Evolutionary conservation across 1,140 invertebrate genomes (phyloP).

Genomic region (Drosophila simulans): DNA sequence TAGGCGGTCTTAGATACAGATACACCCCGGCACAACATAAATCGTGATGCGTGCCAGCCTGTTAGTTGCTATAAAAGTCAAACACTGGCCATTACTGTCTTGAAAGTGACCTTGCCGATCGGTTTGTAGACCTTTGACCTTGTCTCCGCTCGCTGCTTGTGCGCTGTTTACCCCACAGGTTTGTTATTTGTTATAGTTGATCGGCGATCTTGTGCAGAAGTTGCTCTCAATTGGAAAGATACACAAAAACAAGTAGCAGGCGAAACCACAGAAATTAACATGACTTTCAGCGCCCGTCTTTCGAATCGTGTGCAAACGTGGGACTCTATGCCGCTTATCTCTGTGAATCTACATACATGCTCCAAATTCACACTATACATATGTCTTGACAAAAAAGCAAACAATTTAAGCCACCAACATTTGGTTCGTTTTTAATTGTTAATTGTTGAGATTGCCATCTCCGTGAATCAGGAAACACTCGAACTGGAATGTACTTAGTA

Average conservation of each 20-base stretch:
- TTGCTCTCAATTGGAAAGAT: constrained; percentile 79
- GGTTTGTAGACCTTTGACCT: constrained; percentile 83
- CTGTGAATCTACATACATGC: constrained; percentile 28
- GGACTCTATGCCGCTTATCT: constrained; percentile 42
- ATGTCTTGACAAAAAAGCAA: constrained; percentile 19
- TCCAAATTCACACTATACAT: constrained; percentile 25
- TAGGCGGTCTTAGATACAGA: constrained; percentile 12
- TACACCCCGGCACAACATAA: constrained; percentile 52
- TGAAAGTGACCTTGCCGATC: constrained; percentile 69
- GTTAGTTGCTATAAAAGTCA: constrained; percentile 75
- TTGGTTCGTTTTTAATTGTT: constrained; percentile 39
- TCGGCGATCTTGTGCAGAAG: constrained; percentile 51
- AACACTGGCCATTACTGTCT: constrained; percentile 77
- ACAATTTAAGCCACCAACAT: constrained; percentile 26
- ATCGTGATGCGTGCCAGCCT: constrained; percentile 68
- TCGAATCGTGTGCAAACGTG: constrained; percentile 53
- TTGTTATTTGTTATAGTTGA: constrained; percentile 44
- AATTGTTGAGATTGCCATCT: constrained; percentile 22
- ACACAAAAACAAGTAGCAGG: constrained; percentile 58
- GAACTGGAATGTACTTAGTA: constrained; percentile 25
- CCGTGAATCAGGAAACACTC: constrained; percentile 32
- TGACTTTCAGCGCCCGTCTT: constrained; percentile 32
- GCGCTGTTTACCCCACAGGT: constrained; percentile 49
- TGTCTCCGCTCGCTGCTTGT: constrained; percentile 57
- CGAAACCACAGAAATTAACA: constrained; percentile 32